These are phyloP conservation scores for Corythoichthys haematopterus DNA, from an alignment of 2,113 vertebrate genomes.

Conservation along the genomic window DNA sequence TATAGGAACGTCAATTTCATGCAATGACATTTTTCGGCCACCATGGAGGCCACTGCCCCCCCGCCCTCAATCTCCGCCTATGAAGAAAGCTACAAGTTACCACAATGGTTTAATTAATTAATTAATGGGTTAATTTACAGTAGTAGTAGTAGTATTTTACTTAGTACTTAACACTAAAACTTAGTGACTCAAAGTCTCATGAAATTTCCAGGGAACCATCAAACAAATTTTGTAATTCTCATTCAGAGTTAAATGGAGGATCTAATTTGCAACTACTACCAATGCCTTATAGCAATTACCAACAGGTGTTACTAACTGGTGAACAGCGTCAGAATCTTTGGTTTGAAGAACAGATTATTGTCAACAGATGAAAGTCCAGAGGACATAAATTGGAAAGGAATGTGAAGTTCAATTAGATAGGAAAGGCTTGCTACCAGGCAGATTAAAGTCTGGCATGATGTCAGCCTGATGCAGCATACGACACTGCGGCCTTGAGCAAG, in stretches of 20 bases:
- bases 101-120: too few species aligned
- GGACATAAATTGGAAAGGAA: constrained; percentile 36
- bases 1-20: too few species aligned
- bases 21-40: too few species aligned
- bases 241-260: constrained; percentile 68
- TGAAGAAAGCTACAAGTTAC: too few species aligned
- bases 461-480: constrained; percentile 69
- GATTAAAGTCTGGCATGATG: constrained; percentile 69
- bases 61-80: too few species aligned
- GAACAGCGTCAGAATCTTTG: constrained; percentile 64
- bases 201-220: constrained; percentile 56
- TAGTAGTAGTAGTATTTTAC: too few species aligned
- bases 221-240: constrained; percentile 73
- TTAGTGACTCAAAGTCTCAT: constrained; percentile 48
- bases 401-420: constrained; percentile 36
- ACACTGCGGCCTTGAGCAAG: constrained; percentile 45
- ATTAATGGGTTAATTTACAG: too few species aligned
- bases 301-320: constrained; percentile 71
- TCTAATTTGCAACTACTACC: constrained; percentile 53
- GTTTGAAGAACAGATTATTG: constrained; percentile 75
- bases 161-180: constrained; percentile 4
- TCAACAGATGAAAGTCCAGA: constrained; percentile 72
- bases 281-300: constrained; percentile 64
- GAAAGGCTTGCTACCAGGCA: constrained; percentile 56
- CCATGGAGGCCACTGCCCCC: too few species aligned